These are phyloP conservation scores for Phrynocephalus versicolor DNA, from an alignment of 2,113 vertebrate genomes.

Conservation along the genomic window DNA sequence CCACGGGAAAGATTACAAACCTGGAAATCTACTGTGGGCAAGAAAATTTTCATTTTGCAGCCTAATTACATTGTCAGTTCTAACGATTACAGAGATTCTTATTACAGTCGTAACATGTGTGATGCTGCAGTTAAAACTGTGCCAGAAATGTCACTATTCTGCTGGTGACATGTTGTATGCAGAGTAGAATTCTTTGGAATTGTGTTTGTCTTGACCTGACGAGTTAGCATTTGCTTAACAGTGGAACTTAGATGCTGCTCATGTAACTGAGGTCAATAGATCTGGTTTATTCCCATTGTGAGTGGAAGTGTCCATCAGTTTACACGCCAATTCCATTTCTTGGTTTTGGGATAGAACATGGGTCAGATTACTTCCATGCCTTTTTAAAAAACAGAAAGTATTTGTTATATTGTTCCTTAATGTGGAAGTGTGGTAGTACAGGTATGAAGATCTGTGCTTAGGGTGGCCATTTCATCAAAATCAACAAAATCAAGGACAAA, in stretches of 20 bases:
- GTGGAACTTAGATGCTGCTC: neutral
- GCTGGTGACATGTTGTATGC: slow-evolving; percentile 20
- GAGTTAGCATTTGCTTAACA: neutral
- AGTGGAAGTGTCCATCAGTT: slow-evolving; percentile 22
- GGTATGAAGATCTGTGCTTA: neutral
- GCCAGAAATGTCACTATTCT: slow-evolving; percentile 27
- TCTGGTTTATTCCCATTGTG: neutral
- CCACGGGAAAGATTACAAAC: slow-evolving; percentile 13
- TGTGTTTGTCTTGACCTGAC: neutral
- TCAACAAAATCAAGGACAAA: too few relatives aligned
- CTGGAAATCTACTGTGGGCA: neutral
- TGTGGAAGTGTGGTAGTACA: neutral
- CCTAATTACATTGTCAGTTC: neutral
- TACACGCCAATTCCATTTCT: slow-evolving; percentile 9
- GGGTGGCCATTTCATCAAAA: too few relatives aligned
- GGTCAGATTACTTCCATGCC: neutral
- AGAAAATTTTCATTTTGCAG: neutral
- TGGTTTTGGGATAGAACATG: neutral
- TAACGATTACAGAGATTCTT: slow-evolving; percentile 21
- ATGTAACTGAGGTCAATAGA: slow-evolving; percentile 19
- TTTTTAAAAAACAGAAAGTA: neutral
- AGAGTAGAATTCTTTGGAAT: neutral
- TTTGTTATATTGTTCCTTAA: neutral
- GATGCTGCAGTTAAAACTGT: slow-evolving; percentile 25
- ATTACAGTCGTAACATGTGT: slow-evolving; percentile 16